Conservation (phyloP, 2,797 vertebrate genomes). For the Phyllotis vaccarum region DNA sequence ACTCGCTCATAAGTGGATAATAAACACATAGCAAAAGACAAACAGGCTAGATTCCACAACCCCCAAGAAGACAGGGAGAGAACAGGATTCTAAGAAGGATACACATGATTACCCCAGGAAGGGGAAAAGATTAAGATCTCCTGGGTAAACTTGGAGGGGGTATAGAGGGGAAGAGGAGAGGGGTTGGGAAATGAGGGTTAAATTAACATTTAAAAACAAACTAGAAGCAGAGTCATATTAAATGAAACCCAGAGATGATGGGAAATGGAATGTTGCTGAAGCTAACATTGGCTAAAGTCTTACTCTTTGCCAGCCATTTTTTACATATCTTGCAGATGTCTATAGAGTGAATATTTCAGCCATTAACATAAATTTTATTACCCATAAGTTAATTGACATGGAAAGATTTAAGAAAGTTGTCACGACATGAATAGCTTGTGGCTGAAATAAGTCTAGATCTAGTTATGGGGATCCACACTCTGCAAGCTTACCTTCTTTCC, state of each 20-base stretch:
- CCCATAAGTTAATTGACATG: background rate
- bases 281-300: background rate
- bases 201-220: constrained; percentile 10
- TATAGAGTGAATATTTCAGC: background rate
- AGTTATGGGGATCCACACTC: background rate
- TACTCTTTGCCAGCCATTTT: background rate
- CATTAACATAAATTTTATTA: background rate
- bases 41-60: no score
- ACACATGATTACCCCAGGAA: no score
- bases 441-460: background rate
- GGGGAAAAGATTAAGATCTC: no score
- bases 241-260: background rate
- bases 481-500: background rate
- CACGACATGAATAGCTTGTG: constrained; percentile 6
- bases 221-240: constrained; percentile 8
- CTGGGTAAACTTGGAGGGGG: no score
- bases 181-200: background rate
- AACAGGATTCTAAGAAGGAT: no score
- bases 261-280: background rate
- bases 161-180: no score
- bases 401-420: constrained; percentile 30
- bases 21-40: no score
- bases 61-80: no score
- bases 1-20: no score
- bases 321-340: constrained; percentile 9